phyloP scores from a whole-genome alignment of 2,113 vertebrate species.

The Gobiocypris rarus region DNA sequence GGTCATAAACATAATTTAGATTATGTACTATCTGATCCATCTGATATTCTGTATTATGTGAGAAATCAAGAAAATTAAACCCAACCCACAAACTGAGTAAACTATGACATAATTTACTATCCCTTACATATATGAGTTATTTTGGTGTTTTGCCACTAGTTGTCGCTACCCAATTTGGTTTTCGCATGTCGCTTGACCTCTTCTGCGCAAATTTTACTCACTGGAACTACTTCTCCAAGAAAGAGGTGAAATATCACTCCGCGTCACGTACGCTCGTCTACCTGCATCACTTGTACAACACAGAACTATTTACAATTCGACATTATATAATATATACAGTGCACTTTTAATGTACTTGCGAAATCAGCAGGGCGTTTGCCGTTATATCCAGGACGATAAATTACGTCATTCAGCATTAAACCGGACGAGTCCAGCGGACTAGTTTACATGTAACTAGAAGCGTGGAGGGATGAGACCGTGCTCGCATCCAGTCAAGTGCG shows the following conservation, averaged over 20 bases:
- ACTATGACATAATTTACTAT: neutral
- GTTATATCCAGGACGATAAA: neutral
- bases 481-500: constrained; percentile 32
- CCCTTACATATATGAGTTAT: neutral
- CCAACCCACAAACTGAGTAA: neutral
- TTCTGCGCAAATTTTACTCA: constrained; percentile 47
- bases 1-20: neutral
- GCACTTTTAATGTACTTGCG: neutral
- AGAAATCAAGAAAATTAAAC: neutral
- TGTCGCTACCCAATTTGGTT: constrained; percentile 32
- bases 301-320: neutral
- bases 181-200: constrained; percentile 24
- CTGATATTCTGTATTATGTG: neutral
- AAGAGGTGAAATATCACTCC: constrained; percentile 52
- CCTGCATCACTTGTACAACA: constrained; percentile 40
- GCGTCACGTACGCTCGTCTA: constrained; percentile 51
- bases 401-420: neutral
- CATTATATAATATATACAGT: neutral
- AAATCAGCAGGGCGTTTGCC: neutral
- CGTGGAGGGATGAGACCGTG: constrained; percentile 40
- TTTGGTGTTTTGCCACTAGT: constrained; percentile 21
- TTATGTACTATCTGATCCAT: neutral
- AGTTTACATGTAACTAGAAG: constrained; percentile 38
- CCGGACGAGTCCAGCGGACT: constrained; percentile 24
- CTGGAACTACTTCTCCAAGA: constrained; percentile 52